phyloP scores from a whole-genome alignment of 2,113 vertebrate genomes.

The Podiceps cristatus region DNA sequence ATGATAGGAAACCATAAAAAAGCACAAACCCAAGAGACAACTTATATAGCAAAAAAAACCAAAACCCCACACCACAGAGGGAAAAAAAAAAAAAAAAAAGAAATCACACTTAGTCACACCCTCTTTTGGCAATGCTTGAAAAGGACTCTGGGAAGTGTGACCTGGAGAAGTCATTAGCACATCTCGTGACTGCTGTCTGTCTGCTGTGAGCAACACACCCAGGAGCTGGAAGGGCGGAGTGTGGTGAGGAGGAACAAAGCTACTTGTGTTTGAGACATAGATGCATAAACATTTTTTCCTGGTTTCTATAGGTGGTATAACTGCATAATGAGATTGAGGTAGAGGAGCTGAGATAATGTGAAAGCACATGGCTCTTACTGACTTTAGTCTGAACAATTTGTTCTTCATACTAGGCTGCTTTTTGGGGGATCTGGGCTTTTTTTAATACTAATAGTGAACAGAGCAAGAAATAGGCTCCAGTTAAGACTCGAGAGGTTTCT shows the following conservation, averaged over 20 bases:
- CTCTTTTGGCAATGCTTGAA: slow-evolving; percentile 40
- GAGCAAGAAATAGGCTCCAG: neutral
- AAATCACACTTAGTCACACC: neutral
- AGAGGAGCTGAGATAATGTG: neutral
- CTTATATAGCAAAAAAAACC: slow-evolving; percentile 42
- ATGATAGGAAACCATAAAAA: slow-evolving; percentile 59
- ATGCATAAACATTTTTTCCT: neutral
- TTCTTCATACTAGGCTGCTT: slow-evolving; percentile 10
- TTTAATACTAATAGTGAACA: neutral
- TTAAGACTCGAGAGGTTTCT: neutral
- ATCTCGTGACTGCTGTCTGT: neutral
- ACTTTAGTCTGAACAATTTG: neutral
- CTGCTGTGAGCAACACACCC: neutral
- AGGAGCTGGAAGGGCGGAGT: neutral
- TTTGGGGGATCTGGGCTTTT: neutral
- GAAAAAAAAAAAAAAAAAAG: slow-evolving; percentile 24
- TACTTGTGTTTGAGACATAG: neutral
- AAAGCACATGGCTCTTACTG: neutral
- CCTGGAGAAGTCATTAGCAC: neutral
- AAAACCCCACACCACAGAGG: no score
- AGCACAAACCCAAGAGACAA: slow-evolving; percentile 75
- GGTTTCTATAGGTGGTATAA: neutral
- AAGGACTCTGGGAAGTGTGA: slow-evolving; percentile 31
- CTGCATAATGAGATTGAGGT: neutral
- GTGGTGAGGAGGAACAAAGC: neutral